Conservation (phyloP, 2,888 invertebrate species). For the Drosophila neotestacea region DNA sequence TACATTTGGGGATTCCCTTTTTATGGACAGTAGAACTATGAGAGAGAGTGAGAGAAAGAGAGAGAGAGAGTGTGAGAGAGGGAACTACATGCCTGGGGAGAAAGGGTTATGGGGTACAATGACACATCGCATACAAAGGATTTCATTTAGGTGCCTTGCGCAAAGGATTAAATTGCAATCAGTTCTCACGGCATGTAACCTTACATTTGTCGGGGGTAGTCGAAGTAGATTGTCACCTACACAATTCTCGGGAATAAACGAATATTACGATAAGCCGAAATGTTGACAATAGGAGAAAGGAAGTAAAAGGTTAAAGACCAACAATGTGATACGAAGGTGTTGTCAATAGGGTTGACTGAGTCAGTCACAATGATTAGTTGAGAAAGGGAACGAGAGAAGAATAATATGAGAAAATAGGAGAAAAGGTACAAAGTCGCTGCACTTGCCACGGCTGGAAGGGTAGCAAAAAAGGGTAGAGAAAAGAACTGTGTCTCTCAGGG, state of each 20-base stretch:
- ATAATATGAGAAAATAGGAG: slow-evolving; percentile 9
- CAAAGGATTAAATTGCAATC: slow-evolving; percentile 68
- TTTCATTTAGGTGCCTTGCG: slow-evolving; percentile 40
- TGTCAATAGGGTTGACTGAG: slow-evolving; percentile 57
- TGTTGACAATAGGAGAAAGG: slow-evolving; percentile 36
- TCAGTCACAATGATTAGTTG: slow-evolving; percentile 58
- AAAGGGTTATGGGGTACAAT: slow-evolving; percentile 34
- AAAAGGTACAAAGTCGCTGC: slow-evolving; percentile 45
- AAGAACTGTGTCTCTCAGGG: slow-evolving; percentile 5
- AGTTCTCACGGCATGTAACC: slow-evolving; percentile 71
- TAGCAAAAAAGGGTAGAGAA: slow-evolving; percentile 23
- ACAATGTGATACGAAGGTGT: slow-evolving; percentile 59
- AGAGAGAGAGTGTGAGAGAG: not conserved
- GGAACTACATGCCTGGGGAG: not conserved
- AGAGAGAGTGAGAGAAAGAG: not conserved
- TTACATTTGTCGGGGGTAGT: slow-evolving; percentile 42
- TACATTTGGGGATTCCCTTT: slow-evolving; percentile 73
- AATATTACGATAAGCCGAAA: slow-evolving; percentile 44
- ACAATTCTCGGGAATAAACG: slow-evolving; percentile 45
- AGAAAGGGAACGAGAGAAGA: slow-evolving; percentile 17
- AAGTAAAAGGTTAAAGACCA: slow-evolving; percentile 71
- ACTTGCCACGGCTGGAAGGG: slow-evolving; percentile 52
- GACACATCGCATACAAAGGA: slow-evolving; percentile 30
- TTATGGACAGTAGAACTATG: slow-evolving; percentile 26
- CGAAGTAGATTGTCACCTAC: slow-evolving; percentile 36